phyloP scores from a whole-genome alignment of 2,888 invertebrate species.

The Cephus spinipes region DNA sequence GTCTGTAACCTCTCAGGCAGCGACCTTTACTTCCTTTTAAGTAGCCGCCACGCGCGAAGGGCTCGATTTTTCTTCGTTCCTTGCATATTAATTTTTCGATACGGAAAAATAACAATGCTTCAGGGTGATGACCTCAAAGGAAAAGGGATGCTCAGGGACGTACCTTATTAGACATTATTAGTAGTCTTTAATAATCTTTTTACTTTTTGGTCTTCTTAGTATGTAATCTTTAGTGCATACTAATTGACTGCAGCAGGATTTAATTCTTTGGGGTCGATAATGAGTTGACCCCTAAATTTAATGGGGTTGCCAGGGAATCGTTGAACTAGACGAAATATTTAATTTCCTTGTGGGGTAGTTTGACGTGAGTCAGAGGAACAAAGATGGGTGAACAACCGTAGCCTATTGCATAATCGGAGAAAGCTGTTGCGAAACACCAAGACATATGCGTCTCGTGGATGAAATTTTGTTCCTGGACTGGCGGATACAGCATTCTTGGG shows the following conservation, averaged over 20 bases:
- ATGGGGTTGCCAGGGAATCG: too few relatives aligned
- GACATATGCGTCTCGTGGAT: conserved; percentile 7
- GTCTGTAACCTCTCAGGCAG: not conserved
- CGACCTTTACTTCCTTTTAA: not conserved
- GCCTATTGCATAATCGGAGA: conserved; percentile 52
- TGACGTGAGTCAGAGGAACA: conserved; percentile 27
- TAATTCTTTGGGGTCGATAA: not conserved
- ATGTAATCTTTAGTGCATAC: not conserved
- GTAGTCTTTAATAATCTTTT: not conserved
- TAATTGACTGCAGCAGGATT: not conserved
- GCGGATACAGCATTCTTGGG: not conserved
- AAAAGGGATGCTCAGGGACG: not conserved
- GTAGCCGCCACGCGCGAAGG: not conserved
- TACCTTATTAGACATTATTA: not conserved
- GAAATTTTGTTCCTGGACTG: conserved; percentile 1
- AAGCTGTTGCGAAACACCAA: conserved; percentile 53
- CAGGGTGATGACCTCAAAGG: not conserved
- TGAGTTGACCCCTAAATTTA: too few relatives aligned
- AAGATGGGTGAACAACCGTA: conserved; percentile 50
- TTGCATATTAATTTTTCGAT: not conserved
- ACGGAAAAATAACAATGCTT: not conserved
- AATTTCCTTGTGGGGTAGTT: not conserved
- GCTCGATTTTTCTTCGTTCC: not conserved
- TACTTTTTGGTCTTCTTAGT: not conserved
- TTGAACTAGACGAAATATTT: not conserved